phyloP scores from a whole-genome alignment of 2,113 vertebrate genomes.

The Cephalopholis sonnerati region DNA sequence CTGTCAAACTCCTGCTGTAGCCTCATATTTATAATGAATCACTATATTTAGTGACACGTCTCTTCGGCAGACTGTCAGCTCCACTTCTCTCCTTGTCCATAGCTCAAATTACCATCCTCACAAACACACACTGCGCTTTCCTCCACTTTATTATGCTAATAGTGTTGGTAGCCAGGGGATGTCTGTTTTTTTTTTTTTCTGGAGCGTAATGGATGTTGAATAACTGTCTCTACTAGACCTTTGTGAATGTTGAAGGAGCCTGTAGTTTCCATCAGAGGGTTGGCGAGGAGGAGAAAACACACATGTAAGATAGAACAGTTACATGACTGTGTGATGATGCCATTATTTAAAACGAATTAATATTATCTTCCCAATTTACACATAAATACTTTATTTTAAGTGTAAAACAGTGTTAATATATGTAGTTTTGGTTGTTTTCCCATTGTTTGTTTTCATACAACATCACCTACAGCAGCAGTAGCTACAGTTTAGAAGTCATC shows the following conservation, averaged over 20 bases:
- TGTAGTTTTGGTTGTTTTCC: not conserved
- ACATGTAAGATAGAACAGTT: not conserved
- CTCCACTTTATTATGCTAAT: conserved; percentile 52
- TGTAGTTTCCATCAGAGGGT: not conserved
- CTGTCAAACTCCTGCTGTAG: conserved; percentile 31
- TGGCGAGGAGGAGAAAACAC: not conserved
- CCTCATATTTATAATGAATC: conserved; percentile 37
- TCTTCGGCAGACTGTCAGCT: conserved; percentile 13
- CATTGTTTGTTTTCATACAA: not conserved
- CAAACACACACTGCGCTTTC: conserved; percentile 28
- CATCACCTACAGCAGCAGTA: not conserved
- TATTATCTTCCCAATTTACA: not conserved
- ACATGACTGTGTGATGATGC: not conserved
- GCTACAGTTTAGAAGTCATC: not conserved
- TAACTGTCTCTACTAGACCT: not conserved
- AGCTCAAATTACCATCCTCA: conserved; percentile 29
- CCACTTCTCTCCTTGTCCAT: not conserved
- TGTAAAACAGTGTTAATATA: not conserved
- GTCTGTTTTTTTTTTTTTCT: conserved; percentile 13
- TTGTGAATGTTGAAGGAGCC: not conserved
- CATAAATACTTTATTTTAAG: not conserved
- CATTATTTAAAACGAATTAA: not conserved
- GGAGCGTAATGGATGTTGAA: conserved; percentile 22
- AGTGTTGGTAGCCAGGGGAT: not conserved
- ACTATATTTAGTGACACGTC: conserved; percentile 43